Percentiles rank a stretch among this genome's conserved stretches.
Evolutionary conservation across 2,888 invertebrate genomes (phyloP).

Genomic region (Trypoxylon attenuatum): DNA sequence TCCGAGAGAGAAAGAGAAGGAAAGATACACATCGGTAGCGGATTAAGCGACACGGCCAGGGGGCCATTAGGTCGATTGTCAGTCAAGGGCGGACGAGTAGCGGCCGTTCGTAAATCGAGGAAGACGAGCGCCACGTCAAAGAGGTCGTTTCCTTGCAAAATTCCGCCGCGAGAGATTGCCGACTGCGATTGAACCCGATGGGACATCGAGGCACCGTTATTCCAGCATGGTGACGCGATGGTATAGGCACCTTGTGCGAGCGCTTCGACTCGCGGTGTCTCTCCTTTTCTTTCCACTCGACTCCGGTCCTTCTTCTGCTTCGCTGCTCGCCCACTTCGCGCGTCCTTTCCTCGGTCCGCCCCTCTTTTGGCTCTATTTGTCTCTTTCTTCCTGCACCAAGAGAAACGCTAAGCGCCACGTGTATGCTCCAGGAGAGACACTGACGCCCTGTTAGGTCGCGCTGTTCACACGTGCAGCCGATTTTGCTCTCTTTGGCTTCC

Average conservation of each 20-base stretch:
- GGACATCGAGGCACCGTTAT: slow-evolving; percentile 68
- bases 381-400: slow-evolving; percentile 30
- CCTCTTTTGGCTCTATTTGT: slow-evolving; percentile 18
- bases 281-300: not conserved
- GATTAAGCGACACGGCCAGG: slow-evolving; percentile 30
- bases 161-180: slow-evolving; percentile 61
- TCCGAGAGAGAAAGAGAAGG: not conserved
- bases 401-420: slow-evolving; percentile 32
- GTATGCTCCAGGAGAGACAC: slow-evolving; percentile 40
- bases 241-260: slow-evolving; percentile 63
- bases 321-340: not conserved
- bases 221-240: slow-evolving; percentile 63
- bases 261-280: slow-evolving; percentile 12
- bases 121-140: slow-evolving; percentile 38
- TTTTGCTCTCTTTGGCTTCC: slow-evolving; percentile 56
- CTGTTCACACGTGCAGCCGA: slow-evolving; percentile 68
- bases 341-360: slow-evolving; percentile 3
- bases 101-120: slow-evolving; percentile 49
- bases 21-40: slow-evolving; percentile 14
- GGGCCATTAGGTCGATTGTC: slow-evolving; percentile 44
- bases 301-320: not conserved
- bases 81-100: slow-evolving; percentile 47
- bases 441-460: slow-evolving; percentile 58
- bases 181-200: slow-evolving; percentile 69
- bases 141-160: slow-evolving; percentile 58